Evolutionary conservation across 2,888 invertebrate genomes (phyloP), one percentile per base, ranked within the genome.

Genomic region (Alcis repandata): DNA sequence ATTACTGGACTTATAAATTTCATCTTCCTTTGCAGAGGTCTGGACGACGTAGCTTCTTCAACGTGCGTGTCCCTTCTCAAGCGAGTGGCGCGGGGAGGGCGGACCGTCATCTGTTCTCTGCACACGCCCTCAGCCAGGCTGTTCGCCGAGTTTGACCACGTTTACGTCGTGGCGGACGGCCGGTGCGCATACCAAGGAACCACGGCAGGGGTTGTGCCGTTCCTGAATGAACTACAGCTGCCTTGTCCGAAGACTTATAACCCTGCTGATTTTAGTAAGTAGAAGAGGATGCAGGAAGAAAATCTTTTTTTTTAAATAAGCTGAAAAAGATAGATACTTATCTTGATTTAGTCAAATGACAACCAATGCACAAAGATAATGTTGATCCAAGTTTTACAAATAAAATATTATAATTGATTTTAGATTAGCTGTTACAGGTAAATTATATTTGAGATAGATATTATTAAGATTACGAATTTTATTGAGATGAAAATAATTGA

Each of bases 41-140:
- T 99, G 64, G 99, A 99, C 83, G 98, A 98, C 84, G 94, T 98
- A 48, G 97, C 98, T 0, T 97, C 98, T 68, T 95, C 96, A 11
- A 98, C 98, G 72, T 98, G 98, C 83, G 95, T 99, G 17, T 94
- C 96, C 0, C 92, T 99, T 17, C 92, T 99, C n/a, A 97, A 97
- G 82, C 94, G 96, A 27, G 94, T 99, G 53, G 98, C 98, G 0
- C 94, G 96, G 64, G 96, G 96, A 0, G 99, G 99, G 0, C 94
- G 99, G 33, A 99, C 98, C 0, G 97, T 99, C 7, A 95, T 99
- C 62, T 99, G 98, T 82, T 98, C 98, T 0, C 95, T 99, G 56
- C 99, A 99, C 89, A 98, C 99, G n/a, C 99, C 99, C 0, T 98
- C 98, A 69, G 98, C 99, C 0, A 96, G 96, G 73, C 94, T 98